Evolutionary conservation across 1,140 invertebrate species (phyloP).

Genomic region (Phymorhynchus buccinoides): DNA sequence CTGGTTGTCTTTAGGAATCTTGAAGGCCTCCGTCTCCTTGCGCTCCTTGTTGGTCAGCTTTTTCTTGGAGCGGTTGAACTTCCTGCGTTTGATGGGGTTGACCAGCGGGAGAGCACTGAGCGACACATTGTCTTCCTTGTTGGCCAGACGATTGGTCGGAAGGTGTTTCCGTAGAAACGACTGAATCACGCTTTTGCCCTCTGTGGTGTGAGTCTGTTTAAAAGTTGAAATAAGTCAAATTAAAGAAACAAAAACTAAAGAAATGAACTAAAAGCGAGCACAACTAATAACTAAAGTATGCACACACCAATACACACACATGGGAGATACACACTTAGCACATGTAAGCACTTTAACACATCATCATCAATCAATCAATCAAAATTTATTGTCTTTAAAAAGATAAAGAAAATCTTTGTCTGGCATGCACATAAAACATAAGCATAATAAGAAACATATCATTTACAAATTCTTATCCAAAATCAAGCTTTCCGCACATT

Average conservation of each 20-base stretch:
- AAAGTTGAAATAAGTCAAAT: not conserved
- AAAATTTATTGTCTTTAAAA: no score
- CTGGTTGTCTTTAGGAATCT: conserved; percentile 45
- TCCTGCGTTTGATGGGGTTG: conserved; percentile 11
- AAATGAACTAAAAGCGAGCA: no score
- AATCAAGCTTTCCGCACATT: no score
- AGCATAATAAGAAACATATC: no score
- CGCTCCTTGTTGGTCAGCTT: conserved; percentile 41
- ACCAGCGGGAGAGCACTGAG: not conserved
- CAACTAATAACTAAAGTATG: no score
- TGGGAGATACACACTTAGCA: no score
- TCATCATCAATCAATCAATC: no score
- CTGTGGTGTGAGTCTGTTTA: not conserved
- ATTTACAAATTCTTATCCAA: no score
- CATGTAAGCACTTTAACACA: no score
- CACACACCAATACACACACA: no score
- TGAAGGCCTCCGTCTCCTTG: conserved; percentile 50
- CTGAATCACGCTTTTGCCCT: conserved; percentile 46
- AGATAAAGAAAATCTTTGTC: no score
- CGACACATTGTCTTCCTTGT: conserved; percentile 45
- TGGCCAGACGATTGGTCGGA: conserved; percentile 39
- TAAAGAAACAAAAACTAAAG: not conserved
- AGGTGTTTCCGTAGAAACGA: conserved; percentile 52
- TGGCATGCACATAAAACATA: no score
- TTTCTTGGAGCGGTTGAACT: conserved; percentile 32